Evolutionary conservation across 2,113 vertebrate species (phyloP).

Genomic region (Bungarus multicinctus): DNA sequence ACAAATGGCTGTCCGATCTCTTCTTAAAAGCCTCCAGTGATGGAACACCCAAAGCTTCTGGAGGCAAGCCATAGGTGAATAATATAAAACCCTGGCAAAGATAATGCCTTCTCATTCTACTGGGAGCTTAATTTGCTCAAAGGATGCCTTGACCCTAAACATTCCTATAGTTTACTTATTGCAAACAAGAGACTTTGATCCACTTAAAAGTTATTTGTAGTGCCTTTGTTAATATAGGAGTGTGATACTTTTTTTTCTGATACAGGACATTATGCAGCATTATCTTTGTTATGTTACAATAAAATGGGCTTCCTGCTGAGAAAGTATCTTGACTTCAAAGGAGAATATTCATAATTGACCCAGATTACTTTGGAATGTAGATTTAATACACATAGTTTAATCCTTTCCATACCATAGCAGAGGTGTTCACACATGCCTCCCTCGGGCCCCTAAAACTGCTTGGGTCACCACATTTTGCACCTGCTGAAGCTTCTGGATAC

Average conservation of each 20-base stretch:
- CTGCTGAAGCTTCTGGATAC: not conserved
- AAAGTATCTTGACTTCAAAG: not conserved
- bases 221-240: not conserved
- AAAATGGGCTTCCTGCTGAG: not conserved
- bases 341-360: not conserved
- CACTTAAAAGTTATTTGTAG: not conserved
- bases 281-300: not conserved
- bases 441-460: not conserved
- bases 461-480: not conserved
- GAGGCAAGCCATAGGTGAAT: not conserved
- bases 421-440: not conserved
- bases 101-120: not conserved
- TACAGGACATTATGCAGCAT: not conserved
- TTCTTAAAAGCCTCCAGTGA: not conserved
- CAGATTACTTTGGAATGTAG: not conserved
- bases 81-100: not conserved
- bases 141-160: not conserved
- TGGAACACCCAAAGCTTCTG: not conserved
- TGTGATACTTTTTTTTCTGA: too few relatives aligned
- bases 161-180: not conserved
- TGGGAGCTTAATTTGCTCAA: not conserved
- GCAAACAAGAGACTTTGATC: not conserved
- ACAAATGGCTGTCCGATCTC: not conserved
- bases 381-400: constrained; percentile 11
- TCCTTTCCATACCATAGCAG: not conserved